phyloP scores from a whole-genome alignment of 2,113 vertebrate genomes.

The Mus spicilegus region DNA sequence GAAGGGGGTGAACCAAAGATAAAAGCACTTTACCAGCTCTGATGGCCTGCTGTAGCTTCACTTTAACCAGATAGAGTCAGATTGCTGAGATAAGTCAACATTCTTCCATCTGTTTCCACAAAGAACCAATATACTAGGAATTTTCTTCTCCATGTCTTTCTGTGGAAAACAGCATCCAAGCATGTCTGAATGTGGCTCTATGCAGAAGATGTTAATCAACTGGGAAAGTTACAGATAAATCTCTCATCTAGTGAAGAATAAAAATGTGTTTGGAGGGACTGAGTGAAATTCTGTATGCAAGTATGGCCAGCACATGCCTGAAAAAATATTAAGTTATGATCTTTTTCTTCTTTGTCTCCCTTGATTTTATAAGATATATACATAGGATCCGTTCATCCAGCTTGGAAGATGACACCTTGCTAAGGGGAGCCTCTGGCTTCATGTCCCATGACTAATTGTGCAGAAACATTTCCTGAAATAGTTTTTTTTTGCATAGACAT shows the following conservation, averaged over 20 bases:
- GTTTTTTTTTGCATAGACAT: background rate
- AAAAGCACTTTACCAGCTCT: constrained; percentile 1
- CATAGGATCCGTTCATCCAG: background rate
- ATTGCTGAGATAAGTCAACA: constrained; percentile 1
- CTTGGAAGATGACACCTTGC: background rate
- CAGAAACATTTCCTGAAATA: background rate
- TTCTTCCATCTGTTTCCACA: background rate
- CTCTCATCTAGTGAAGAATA: background rate
- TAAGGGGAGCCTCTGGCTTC: background rate
- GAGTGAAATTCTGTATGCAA: constrained; percentile 4
- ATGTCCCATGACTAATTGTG: background rate
- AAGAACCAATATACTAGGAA: background rate
- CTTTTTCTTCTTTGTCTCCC: background rate
- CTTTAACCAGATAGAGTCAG: background rate
- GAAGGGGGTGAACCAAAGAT: background rate
- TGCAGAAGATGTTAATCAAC: background rate
- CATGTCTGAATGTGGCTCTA: background rate
- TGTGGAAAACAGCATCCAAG: background rate
- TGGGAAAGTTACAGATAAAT: background rate
- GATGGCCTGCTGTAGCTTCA: background rate
- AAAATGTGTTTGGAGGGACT: background rate
- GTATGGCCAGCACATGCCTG: background rate
- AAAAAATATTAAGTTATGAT: constrained; percentile 9
- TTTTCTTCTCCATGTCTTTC: background rate
- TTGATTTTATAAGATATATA: background rate